Conservation (phyloP, 2,888 invertebrate species). For the Helicoverpa assulta region DNA sequence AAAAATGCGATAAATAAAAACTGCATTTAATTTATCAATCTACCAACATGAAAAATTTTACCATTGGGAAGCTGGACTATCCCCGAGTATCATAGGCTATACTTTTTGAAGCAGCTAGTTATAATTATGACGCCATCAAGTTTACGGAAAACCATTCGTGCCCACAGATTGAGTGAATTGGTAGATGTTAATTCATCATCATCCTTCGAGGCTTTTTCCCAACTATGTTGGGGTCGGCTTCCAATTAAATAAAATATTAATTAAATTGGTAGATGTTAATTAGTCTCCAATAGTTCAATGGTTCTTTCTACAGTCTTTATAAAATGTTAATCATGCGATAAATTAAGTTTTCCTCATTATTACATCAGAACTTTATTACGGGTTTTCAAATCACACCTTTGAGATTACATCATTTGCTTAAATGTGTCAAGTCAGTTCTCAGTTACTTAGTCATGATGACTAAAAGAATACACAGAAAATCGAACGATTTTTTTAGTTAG, state of each 20-base stretch:
- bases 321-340: conserved; percentile 7
- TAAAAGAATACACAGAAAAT: neutral
- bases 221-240: too few relatives aligned
- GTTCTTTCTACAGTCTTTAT: neutral
- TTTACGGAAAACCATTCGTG: too few relatives aligned
- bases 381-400: conserved; percentile 5
- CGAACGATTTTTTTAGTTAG: neutral
- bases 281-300: neutral
- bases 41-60: too few relatives aligned
- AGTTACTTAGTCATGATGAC: neutral
- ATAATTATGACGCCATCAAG: too few relatives aligned
- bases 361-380: conserved; percentile 10
- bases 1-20: too few relatives aligned
- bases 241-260: too few relatives aligned
- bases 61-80: too few relatives aligned
- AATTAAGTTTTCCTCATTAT: conserved; percentile 10
- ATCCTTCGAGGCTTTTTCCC: too few relatives aligned
- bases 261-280: neutral
- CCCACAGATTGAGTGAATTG: too few relatives aligned
- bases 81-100: too few relatives aligned
- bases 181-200: neutral
- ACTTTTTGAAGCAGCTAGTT: too few relatives aligned
- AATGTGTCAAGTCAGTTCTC: conserved; percentile 7
- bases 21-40: too few relatives aligned
- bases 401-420: conserved; percentile 27